Base-by-base conservation (phyloP, 2,113 vertebrate species). In the Porphyrio hochstetteri region DNA sequence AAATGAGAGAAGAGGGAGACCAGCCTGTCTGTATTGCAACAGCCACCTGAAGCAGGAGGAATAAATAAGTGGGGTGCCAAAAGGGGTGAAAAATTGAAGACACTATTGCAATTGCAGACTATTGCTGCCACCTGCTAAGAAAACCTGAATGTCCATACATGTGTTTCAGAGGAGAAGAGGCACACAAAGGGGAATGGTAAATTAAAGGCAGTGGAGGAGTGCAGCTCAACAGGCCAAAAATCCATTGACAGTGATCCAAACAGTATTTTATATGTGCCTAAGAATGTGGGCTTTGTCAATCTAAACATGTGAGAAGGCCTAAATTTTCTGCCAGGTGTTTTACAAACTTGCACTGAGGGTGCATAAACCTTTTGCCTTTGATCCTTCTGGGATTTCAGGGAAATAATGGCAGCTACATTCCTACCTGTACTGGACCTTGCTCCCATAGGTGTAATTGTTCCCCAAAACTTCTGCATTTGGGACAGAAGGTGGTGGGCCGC, bases 351-450 rank as follows among this genome's bases (percentile, higher is more conserved):
- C 16, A n/a, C 20, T 40, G 31, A 74, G 25, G 8, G 25, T 65
- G 36, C 13, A 46, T 15, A 61, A 84, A 72, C 7, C 4, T 78
- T 60, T 25, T 7, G 40, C 15, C 16, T 69, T 82, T 12, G 61
- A 55, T 52, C 27, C 10, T 65, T 82, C 46, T 69, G 18, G 27
- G 8, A 64, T 76, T 79, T 68, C 36, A 82, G 9, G 55, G n/a
- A 77, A 90, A 95, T 19, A 86, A 65, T 7, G 36, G 38, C 35
- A 82, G 42, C 42, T 63, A 16, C n/a, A 35, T 67, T 57, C 97
- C 98, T 98, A 99, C 99, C 99, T 99, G 98, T 99, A 99, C n/a
- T 97, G 97, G 83, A 99, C 97, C 75, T 97, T 97, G 92, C 98
- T 99, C 82, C 98, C 98, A 96, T 98, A 99, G 38, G 98, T 99